Evolutionary conservation across 2,797 vertebrate genomes (phyloP).

Genomic region (Thripadectes ignobilis): DNA sequence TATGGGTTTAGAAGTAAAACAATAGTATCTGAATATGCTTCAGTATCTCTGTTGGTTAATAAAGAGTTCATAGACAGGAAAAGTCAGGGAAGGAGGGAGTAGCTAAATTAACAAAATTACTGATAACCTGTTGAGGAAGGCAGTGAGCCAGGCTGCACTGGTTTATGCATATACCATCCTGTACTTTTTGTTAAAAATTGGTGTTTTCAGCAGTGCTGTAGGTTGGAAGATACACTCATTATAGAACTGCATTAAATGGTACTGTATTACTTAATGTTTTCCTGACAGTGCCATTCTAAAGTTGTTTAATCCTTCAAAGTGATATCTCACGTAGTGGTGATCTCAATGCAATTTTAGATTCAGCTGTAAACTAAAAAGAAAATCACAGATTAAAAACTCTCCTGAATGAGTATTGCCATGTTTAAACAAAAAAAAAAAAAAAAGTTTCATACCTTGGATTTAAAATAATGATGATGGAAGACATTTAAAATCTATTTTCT

Average conservation of each 20-base stretch:
- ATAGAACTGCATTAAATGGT: neutral
- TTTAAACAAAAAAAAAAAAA: neutral
- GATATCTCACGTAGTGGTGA: neutral
- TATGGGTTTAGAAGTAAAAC: neutral
- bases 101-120: neutral
- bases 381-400: neutral
- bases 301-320: neutral
- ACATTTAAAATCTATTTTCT: neutral
- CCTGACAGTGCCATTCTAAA: neutral
- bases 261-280: neutral
- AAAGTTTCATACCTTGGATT: neutral
- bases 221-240: neutral
- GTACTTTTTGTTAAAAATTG: neutral
- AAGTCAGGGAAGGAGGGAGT: neutral
- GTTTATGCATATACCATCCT: neutral
- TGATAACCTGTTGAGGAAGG: neutral
- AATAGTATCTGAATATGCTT: neutral
- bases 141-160: neutral
- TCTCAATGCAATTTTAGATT: neutral
- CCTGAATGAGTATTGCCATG: neutral
- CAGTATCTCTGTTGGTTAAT: neutral
- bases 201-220: neutral
- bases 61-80: neutral
- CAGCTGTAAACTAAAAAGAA: neutral
- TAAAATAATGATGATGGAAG: neutral